Conservation (phyloP, 2,888 invertebrate species). For the Hydroisotoma schaefferi region DNA sequence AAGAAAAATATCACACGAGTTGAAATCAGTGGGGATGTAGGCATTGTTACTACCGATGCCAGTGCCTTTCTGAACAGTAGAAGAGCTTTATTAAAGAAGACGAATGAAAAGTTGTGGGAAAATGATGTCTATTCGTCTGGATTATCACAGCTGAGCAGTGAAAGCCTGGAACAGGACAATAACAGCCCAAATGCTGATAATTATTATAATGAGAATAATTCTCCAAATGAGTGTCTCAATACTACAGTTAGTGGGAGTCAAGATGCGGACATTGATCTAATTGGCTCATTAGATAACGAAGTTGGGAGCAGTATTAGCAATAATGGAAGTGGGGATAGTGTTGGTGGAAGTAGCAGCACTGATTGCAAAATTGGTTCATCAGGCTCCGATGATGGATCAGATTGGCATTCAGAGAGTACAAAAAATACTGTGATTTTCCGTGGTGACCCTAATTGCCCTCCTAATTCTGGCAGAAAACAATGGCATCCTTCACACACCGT, state of each 20-base stretch:
- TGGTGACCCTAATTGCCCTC: slow-evolving; percentile 8
- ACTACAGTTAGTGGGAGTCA: neutral
- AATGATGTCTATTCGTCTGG: slow-evolving; percentile 17
- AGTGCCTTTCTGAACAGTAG: slow-evolving; percentile 5
- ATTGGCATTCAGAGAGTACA: slow-evolving; percentile 45
- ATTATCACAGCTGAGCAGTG: slow-evolving; percentile 6
- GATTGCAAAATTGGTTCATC: slow-evolving; percentile 1
- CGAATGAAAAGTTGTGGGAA: slow-evolving; percentile 10
- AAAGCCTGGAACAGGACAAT: neutral
- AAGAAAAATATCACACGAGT: slow-evolving; percentile 40
- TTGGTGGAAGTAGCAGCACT: slow-evolving; percentile 1
- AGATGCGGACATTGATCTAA: neutral
- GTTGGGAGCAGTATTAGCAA: slow-evolving; percentile 25
- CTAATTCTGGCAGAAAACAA: neutral
- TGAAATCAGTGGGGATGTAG: slow-evolving; percentile 43
- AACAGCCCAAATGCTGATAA: neutral
- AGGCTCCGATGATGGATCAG: slow-evolving; percentile 29
- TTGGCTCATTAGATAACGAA: neutral
- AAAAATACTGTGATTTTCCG: slow-evolving; percentile 39
- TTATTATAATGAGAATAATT: neutral
- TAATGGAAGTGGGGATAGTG: slow-evolving; percentile 30
- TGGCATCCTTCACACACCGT: neutral
- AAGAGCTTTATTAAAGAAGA: slow-evolving; percentile 9
- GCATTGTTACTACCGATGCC: slow-evolving; percentile 32
- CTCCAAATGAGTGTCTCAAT: neutral